These are phyloP conservation scores for Bufotes viridis DNA, from an alignment of 2,797 vertebrate genomes.

Conservation along the genomic window DNA sequence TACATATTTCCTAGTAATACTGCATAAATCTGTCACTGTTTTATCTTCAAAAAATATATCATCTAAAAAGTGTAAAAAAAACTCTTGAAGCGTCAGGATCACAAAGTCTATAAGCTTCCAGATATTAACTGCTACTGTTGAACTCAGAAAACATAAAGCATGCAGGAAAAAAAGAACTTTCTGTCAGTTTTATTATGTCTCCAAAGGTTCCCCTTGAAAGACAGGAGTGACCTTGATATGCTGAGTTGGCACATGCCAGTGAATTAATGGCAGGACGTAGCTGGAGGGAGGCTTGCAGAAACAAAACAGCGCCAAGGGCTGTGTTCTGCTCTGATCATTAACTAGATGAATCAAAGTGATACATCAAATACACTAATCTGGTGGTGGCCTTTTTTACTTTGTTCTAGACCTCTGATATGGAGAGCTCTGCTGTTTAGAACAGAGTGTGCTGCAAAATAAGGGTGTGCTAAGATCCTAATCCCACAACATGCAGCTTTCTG, in stretches of 20 bases:
- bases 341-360: constrained; percentile 78
- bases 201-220: constrained; percentile 86
- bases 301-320: constrained; percentile 77
- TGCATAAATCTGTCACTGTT: constrained; percentile 74
- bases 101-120: constrained; percentile 79
- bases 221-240: constrained; percentile 84
- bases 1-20: constrained; percentile 69
- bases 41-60: constrained; percentile 64
- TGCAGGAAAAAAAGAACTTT: constrained; percentile 81
- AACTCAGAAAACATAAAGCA: constrained; percentile 84
- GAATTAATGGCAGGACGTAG: constrained; percentile 82
- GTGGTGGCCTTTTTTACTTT: constrained; percentile 62
- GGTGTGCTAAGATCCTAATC: constrained; percentile 26
- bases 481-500: constrained; percentile 24
- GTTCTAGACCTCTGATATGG: constrained; percentile 31
- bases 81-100: constrained; percentile 64
- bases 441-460: constrained; percentile 34
- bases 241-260: constrained; percentile 83
- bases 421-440: constrained; percentile 26
- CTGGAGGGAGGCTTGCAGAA: constrained; percentile 77
- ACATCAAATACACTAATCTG: constrained; percentile 79
- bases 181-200: constrained; percentile 88
- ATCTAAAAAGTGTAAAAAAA: constrained; percentile 60
- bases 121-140: constrained; percentile 82
- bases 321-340: constrained; percentile 78